Base-by-base conservation (phyloP, 2,888 invertebrate genomes). In the Macrosiphum euphorbiae region DNA sequence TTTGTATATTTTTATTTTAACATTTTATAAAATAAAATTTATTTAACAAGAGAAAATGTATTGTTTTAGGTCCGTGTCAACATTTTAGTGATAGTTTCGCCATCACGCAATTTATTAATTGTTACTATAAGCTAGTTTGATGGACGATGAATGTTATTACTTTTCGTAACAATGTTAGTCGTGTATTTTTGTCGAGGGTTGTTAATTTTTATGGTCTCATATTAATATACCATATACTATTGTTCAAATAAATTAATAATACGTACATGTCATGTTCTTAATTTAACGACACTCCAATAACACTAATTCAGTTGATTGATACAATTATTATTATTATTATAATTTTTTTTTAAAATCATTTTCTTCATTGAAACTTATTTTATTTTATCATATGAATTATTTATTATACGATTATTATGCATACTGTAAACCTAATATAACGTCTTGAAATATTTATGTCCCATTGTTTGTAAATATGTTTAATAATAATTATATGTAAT, bases 131-230 rank as follows among this genome's bases (percentile, higher is more conserved):
- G 35, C 10, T 11, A 85, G 44, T 55, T 50, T 50, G 87, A 87
- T 41, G 88, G 55, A 55, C 26, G 5, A 61, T 44, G 91, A 20
- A 55, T 55, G 16, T 52, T 35, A 91, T 90, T 55, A 84, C 84
- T 84, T 50, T 84, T 91, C 35, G 52, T 84, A 26, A 78, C 35
- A 52, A 78, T 84, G 4, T 90, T 47, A 90, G 84, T 78, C 78
- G 35, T 90, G 26, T 52, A 84, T 67, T 90, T 90, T 90, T 67
- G 47, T 35, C n/a, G 47, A 90, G 20, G 61, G 61, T 90, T 90
- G 90, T 67, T 67, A 67, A 90, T 47, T 90, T 67, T 67, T 90
- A 67, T 90, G 90, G 90, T 90, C 61, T 90, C 67, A 90, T 90
- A 90, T 28, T 61, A 26, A 44, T 85, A 85, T 85, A 26, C 47